Evolutionary conservation across 2,888 invertebrate species (phyloP).

Genomic region (Acanthosoma haemorrhoidale): DNA sequence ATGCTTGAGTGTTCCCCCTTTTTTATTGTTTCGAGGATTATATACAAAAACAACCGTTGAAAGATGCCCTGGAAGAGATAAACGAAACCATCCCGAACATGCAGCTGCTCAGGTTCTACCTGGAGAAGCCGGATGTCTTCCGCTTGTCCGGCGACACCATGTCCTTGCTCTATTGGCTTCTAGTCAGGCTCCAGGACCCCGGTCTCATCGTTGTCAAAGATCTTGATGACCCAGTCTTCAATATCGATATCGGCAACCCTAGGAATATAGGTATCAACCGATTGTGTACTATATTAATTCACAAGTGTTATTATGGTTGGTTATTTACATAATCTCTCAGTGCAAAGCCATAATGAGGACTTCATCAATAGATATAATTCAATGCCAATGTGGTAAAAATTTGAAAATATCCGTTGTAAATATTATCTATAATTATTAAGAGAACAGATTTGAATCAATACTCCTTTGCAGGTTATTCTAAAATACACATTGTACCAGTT

Average conservation of each 20-base stretch:
- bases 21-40: slow-evolving; percentile 3
- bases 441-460: not conserved
- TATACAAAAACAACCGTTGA: not conserved
- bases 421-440: not conserved
- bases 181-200: slow-evolving; percentile 11
- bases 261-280: not conserved
- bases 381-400: not conserved
- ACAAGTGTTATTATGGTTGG: no score
- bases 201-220: not conserved
- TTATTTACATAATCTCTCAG: no score
- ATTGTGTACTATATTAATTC: no score
- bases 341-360: no score
- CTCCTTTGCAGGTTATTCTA: not conserved
- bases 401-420: not conserved
- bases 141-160: not conserved
- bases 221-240: not conserved
- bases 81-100: slow-evolving; percentile 20
- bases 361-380: not conserved
- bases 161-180: slow-evolving; percentile 1
- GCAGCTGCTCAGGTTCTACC: not conserved
- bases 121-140: not conserved
- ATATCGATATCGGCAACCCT: not conserved
- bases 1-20: no score
- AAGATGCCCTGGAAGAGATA: slow-evolving; percentile 4
- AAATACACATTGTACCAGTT: not conserved